These are phyloP conservation scores for Ciconia maguari DNA, from an alignment of 2,113 vertebrate species.

Conservation along the genomic window DNA sequence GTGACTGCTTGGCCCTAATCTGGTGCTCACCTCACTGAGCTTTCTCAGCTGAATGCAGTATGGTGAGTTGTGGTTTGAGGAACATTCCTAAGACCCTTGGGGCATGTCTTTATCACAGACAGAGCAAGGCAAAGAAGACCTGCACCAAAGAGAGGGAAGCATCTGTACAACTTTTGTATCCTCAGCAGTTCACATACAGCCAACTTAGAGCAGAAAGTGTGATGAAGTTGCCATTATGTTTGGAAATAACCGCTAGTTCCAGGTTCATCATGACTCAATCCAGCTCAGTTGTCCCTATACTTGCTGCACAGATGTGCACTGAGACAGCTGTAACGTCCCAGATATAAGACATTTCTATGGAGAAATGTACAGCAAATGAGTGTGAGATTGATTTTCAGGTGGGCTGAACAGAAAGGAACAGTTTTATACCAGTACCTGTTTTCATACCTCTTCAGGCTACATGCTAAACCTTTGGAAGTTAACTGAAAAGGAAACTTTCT, in stretches of 20 bases:
- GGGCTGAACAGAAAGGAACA: not conserved
- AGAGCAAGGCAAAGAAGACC: not conserved
- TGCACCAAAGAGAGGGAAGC: not conserved
- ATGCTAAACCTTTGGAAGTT: not conserved
- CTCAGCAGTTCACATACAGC: not conserved
- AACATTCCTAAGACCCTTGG: not conserved
- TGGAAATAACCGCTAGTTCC: not conserved
- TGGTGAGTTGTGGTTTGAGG: not conserved
- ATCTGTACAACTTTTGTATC: not conserved
- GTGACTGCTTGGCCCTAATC: not conserved
- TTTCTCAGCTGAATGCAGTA: not conserved
- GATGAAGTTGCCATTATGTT: not conserved
- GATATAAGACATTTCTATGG: not conserved
- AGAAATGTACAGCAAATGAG: not conserved
- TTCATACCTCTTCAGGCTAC: not conserved
- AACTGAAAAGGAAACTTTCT: not conserved
- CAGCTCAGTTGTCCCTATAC: not conserved
- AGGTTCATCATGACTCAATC: not conserved
- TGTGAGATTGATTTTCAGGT: not conserved
- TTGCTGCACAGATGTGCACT: fast-evolving
- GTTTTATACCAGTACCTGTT: not conserved
- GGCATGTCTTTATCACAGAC: not conserved
- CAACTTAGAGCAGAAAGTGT: not conserved
- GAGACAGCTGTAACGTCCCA: not conserved
- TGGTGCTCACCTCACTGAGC: not conserved